Evolutionary conservation across 2,888 invertebrate genomes (phyloP), one percentile per base, ranked within the genome.

Genomic region (Perdita meconis): DNA sequence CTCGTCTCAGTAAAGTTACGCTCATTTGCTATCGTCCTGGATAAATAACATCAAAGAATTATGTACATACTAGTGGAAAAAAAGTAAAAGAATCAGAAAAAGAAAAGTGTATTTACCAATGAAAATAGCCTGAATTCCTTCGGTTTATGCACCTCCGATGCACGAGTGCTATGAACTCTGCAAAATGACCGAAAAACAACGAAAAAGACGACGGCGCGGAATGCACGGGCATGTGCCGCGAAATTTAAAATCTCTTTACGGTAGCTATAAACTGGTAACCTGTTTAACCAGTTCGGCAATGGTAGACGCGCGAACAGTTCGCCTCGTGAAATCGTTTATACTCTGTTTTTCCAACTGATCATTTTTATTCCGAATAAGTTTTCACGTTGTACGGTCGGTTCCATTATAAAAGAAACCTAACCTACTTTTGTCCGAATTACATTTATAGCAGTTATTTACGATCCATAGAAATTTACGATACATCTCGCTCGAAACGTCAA

Each of bases 161-260:
- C 40, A 36, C 47, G 36, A 36, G 60, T 47, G 60, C 76, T 76
- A 51, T 73, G 78, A 79, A 79, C 79, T 57, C 67, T 73, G 42
- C 47, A 56, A 72, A 80, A 78, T 71, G 72, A 65, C 53, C 44
- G 68, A 80, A 84, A 82, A 66, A 50, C 53, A 57, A 67, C 59
- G 66, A 82, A 79, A 77, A 79, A 65, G 73, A 57, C 16, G 55
- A 53, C 72, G 73, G 73, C 78, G 73, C 82, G 86, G 88, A 86
- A 87, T 87, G 89, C 83, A 81, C 71, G 70, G 74, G 81, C 83
- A 87, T 90, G 83, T 88, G 88, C 90, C 90, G 90, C 91, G 90
- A 91, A 91, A 90, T 91, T 91, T 90, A 91, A 91, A 91, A 90
- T 91, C 87, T 85, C 85, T 91, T 91, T 90, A 90, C 89, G 84